phyloP scores from a whole-genome alignment of 2,113 vertebrate species.

The Siniperca knerii region DNA sequence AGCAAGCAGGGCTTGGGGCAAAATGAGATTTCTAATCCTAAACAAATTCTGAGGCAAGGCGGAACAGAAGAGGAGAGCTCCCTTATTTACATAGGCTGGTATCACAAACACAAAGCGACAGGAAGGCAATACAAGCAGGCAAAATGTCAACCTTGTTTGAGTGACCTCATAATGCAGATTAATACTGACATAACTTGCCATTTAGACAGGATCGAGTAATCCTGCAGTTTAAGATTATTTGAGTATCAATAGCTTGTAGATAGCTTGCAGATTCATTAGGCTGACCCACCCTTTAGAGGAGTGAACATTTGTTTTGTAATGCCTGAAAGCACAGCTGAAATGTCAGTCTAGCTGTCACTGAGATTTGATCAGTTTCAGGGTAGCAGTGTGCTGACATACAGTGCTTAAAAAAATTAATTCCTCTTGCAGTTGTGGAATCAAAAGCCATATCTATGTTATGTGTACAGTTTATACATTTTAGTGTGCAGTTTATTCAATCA shows the following conservation, averaged over 20 bases:
- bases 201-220: constrained; percentile 67
- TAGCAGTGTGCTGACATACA: constrained; percentile 31
- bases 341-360: constrained; percentile 50
- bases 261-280: constrained; percentile 58
- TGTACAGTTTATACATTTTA: constrained; percentile 12
- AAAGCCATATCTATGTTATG: background rate
- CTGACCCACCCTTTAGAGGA: constrained; percentile 42
- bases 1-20: constrained; percentile 79
- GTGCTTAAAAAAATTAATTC: constrained; percentile 26
- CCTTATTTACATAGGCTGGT: constrained; percentile 78
- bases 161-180: constrained; percentile 77
- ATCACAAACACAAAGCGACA: constrained; percentile 78
- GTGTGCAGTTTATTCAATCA: constrained; percentile 22
- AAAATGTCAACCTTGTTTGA: constrained; percentile 80
- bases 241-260: constrained; percentile 67
- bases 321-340: constrained; percentile 59
- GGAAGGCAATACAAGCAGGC: constrained; percentile 62
- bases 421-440: constrained; percentile 23
- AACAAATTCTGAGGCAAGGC: constrained; percentile 76
- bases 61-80: constrained; percentile 72
- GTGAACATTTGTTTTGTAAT: constrained; percentile 35
- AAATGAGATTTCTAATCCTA: constrained; percentile 82
- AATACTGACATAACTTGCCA: constrained; percentile 72
- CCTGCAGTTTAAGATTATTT: constrained; percentile 73
- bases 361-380: constrained; percentile 50